Conservation (phyloP, 2,797 vertebrate genomes). For the Anableps anableps region DNA sequence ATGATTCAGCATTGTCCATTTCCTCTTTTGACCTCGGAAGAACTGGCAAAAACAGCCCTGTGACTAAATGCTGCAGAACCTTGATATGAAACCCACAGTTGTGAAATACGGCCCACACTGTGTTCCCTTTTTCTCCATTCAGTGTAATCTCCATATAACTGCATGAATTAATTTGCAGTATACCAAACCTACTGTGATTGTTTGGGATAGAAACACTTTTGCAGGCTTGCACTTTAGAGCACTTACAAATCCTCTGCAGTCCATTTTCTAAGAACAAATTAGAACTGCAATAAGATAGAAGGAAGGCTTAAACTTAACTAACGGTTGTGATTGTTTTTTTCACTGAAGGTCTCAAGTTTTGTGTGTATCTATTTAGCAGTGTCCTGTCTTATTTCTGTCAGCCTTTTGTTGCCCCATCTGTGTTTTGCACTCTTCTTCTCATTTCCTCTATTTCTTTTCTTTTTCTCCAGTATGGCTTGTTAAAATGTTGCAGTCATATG, state of each 20-base stretch:
- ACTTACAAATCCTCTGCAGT: background rate
- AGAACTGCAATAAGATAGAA: background rate
- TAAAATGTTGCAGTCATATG: background rate
- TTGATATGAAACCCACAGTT: background rate
- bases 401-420: background rate
- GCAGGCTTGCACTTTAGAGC: background rate
- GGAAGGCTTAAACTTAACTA: background rate
- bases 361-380: background rate
- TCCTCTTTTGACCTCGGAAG: background rate
- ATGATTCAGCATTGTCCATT: background rate
- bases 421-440: background rate
- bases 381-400: background rate
- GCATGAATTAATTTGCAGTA: background rate
- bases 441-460: background rate
- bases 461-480: background rate
- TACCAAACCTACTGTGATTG: background rate
- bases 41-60: background rate
- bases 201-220: background rate
- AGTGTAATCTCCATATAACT: background rate
- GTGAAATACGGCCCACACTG: background rate
- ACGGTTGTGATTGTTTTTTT: background rate
- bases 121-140: conserved; percentile 1
- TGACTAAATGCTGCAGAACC: background rate
- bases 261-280: background rate
- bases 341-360: background rate